phyloP scores from a whole-genome alignment of 2,113 vertebrate genomes.

The Rhabdomys dilectus region DNA sequence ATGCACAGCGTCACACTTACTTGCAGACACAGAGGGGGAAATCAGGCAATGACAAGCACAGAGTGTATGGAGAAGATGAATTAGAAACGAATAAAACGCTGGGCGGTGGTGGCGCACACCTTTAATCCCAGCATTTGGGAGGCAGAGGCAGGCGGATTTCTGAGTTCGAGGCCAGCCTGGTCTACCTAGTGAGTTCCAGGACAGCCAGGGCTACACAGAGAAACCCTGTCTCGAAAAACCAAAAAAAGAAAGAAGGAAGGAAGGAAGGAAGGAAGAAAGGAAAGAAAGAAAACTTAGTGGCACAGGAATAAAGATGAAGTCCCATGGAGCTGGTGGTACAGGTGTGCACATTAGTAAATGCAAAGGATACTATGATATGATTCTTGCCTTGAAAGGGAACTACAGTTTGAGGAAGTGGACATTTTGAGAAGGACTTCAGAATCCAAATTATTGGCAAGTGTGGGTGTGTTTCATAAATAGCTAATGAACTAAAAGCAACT shows the following conservation, averaged over 20 bases:
- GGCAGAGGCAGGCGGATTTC: too few relatives aligned
- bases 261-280: too few relatives aligned
- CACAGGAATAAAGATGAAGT: not conserved
- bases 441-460: not conserved
- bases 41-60: not conserved
- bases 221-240: too few relatives aligned
- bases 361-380: not conserved
- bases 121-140: too few relatives aligned
- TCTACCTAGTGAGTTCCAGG: too few relatives aligned
- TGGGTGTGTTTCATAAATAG: not conserved
- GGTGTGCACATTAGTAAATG: not conserved
- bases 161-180: too few relatives aligned
- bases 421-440: not conserved
- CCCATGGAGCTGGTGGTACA: not conserved
- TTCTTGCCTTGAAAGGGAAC: not conserved
- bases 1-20: not conserved
- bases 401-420: not conserved
- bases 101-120: too few relatives aligned
- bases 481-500: not conserved
- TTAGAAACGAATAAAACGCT: not conserved
- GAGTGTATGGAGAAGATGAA: not conserved
- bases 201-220: too few relatives aligned
- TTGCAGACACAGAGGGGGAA: too few relatives aligned
- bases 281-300: too few relatives aligned
- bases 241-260: too few relatives aligned